phyloP scores from a whole-genome alignment of 2,797 vertebrate genomes.

The Catamblyrhynchus diadema region DNA sequence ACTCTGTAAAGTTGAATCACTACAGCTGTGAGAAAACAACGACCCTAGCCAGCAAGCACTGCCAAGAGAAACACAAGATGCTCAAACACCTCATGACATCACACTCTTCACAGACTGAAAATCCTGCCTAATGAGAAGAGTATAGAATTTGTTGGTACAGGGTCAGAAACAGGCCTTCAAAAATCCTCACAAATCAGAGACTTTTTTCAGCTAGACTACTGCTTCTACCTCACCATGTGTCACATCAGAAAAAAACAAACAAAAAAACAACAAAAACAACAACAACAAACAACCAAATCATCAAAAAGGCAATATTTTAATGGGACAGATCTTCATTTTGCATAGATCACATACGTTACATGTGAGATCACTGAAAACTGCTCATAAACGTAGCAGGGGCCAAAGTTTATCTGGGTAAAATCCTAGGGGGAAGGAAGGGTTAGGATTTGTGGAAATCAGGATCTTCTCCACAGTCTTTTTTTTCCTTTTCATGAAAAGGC shows the following conservation, averaged over 20 bases:
- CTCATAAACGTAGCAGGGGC: not conserved
- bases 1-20: not conserved
- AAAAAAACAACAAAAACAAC: too few species aligned
- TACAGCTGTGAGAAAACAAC: not conserved
- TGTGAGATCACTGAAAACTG: not conserved
- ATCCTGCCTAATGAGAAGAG: fast-evolving
- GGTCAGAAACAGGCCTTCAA: not conserved
- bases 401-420: not conserved
- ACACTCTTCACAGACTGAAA: not conserved
- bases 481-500: not conserved
- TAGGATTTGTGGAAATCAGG: not conserved
- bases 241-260: not conserved
- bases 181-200: not conserved
- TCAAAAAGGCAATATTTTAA: not conserved
- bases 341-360: not conserved
- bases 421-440: not conserved
- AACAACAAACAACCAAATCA: too few species aligned
- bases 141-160: not conserved
- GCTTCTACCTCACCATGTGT: not conserved
- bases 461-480: not conserved
- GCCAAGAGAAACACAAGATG: fast-evolving
- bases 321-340: not conserved
- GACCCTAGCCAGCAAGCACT: not conserved
- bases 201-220: not conserved
- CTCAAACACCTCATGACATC: not conserved